Conservation (phyloP, 2,113 vertebrate genomes). For the Neodon shergylaensis region DNA sequence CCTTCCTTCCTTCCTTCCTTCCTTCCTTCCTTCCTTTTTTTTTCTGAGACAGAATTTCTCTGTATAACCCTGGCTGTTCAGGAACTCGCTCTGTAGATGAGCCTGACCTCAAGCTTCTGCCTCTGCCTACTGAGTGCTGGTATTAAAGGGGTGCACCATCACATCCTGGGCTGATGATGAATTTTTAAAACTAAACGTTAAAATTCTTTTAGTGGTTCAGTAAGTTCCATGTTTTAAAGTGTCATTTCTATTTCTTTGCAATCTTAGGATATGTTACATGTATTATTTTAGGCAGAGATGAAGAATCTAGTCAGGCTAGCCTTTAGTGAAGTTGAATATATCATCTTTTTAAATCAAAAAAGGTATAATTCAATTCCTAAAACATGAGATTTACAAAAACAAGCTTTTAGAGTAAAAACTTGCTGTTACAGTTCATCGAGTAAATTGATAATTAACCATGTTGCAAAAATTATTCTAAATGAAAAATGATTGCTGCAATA, state of each 20-base stretch:
- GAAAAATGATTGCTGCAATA: constrained; percentile 57
- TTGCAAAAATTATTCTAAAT: constrained; percentile 22
- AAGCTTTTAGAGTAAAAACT: constrained; percentile 20
- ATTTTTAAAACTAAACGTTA: not conserved
- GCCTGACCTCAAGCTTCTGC: not conserved
- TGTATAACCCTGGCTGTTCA: not conserved
- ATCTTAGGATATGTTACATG: not conserved
- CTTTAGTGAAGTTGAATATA: constrained; percentile 20
- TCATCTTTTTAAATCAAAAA: not conserved
- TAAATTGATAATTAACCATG: not conserved
- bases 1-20: too few species aligned
- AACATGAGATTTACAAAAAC: constrained; percentile 37
- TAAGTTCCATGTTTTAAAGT: constrained; percentile 42
- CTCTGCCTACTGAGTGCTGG: not conserved
- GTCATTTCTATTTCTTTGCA: not conserved
- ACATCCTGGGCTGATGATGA: not conserved
- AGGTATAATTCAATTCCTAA: constrained; percentile 32
- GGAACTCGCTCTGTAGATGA: not conserved
- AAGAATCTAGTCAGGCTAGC: not conserved
- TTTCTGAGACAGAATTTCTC: not conserved
- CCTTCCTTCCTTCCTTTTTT: not conserved
- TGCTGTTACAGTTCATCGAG: not conserved
- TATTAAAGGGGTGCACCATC: not conserved
- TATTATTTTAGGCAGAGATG: not conserved
- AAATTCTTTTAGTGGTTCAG: not conserved